These are phyloP conservation scores for Oligia strigilis DNA, from an alignment of 2,888 invertebrate genomes.

Conservation along the genomic window DNA sequence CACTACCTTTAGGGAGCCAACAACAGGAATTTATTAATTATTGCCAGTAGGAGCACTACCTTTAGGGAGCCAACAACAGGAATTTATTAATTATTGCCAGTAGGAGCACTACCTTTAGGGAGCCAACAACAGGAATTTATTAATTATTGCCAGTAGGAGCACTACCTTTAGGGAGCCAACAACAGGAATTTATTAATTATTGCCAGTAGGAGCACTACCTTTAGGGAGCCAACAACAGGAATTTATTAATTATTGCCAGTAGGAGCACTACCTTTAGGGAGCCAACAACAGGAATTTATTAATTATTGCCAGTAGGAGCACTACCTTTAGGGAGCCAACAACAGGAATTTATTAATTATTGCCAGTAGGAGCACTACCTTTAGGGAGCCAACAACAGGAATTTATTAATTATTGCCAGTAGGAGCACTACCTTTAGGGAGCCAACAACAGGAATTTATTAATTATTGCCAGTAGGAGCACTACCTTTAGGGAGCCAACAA, in stretches of 20 bases:
- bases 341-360: constrained; percentile 20
- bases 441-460: constrained; percentile 3
- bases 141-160: not conserved
- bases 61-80: not conserved
- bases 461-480: not conserved
- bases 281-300: constrained; percentile 2
- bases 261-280: not conserved
- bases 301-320: not conserved
- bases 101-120: not conserved
- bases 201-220: not conserved
- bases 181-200: constrained; percentile 18
- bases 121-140: constrained; percentile 2
- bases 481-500: not conserved
- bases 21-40: constrained; percentile 17
- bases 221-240: not conserved
- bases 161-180: not conserved
- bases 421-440: not conserved
- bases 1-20: not conserved
- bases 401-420: constrained; percentile 1
- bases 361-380: not conserved
- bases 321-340: not conserved
- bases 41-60: not conserved
- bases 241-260: constrained; percentile 9
- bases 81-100: constrained; percentile 15
- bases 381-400: not conserved